A percentile compares a stretch with the other conserved stretches of the same genome.
phyloP scores from a whole-genome alignment of 2,113 vertebrate species.

The Crotalus viridis region DNA sequence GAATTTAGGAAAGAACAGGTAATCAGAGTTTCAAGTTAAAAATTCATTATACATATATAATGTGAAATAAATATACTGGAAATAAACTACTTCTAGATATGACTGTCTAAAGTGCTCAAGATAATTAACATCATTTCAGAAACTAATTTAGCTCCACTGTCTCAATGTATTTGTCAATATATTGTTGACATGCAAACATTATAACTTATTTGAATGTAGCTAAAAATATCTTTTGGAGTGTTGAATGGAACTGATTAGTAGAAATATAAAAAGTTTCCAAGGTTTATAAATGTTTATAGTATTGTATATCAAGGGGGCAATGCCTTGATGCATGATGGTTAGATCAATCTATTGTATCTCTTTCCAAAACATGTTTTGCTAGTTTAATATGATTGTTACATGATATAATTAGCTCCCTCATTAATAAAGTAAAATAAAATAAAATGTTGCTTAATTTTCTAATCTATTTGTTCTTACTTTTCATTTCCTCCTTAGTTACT shows the following conservation, averaged over 20 bases:
- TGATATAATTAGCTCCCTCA: not conserved
- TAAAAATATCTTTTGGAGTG: not conserved
- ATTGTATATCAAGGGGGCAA: not conserved
- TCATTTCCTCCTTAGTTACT: not conserved
- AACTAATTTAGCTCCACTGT: not conserved
- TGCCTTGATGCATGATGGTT: not conserved
- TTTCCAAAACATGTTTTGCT: not conserved
- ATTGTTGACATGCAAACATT: not conserved
- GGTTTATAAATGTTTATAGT: not conserved
- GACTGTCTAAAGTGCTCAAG: not conserved
- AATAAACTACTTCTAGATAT: not conserved
- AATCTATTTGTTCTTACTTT: not conserved
- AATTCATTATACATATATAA: not conserved
- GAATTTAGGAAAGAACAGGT: not conserved
- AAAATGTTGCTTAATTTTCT: constrained; percentile 16
- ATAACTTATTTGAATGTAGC: not conserved
- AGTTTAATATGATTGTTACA: not conserved
- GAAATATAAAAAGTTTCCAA: not conserved
- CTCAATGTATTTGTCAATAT: not conserved
- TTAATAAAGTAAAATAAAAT: not conserved
- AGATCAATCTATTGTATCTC: not conserved
- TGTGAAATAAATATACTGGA: not conserved
- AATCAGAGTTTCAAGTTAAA: not conserved
- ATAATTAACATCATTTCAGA: not conserved
- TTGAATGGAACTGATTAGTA: not conserved